Conservation (phyloP, 2,888 invertebrate species). For the Luperina testacea region DNA sequence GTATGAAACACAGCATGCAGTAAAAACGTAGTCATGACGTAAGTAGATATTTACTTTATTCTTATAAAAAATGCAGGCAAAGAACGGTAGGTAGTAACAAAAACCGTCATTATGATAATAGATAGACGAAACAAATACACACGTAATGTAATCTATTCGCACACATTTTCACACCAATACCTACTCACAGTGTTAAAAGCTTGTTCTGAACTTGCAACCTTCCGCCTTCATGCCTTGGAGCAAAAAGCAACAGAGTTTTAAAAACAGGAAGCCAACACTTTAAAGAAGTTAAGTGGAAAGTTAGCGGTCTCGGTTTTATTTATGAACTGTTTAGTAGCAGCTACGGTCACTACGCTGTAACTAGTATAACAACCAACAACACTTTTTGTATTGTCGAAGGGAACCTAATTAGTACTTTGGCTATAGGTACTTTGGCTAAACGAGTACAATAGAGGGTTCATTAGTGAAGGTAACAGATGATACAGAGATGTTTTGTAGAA, state of each 20-base stretch:
- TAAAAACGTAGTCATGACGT: neutral
- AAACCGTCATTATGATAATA: neutral
- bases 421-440: neutral
- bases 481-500: neutral
- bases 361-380: slow-evolving; percentile 30
- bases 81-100: neutral
- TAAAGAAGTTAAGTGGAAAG: slow-evolving; percentile 88
- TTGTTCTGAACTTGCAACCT: slow-evolving; percentile 85
- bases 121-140: slow-evolving; percentile 13
- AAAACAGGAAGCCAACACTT: slow-evolving; percentile 89
- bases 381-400: slow-evolving; percentile 8
- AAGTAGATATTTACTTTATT: neutral
- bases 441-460: neutral
- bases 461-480: neutral
- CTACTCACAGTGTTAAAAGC: slow-evolving; percentile 83
- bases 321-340: slow-evolving; percentile 81
- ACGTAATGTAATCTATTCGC: slow-evolving; percentile 24
- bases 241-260: slow-evolving; percentile 84
- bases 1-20: neutral
- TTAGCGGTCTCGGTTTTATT: slow-evolving; percentile 84
- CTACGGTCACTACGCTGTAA: slow-evolving; percentile 74
- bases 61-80: neutral
- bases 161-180: slow-evolving; percentile 61
- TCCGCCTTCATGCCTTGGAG: slow-evolving; percentile 80
- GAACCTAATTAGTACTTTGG: neutral